Base-by-base conservation (phyloP, 92 coral and sea anemone genomes). In the Phenganax subtilis region DNA sequence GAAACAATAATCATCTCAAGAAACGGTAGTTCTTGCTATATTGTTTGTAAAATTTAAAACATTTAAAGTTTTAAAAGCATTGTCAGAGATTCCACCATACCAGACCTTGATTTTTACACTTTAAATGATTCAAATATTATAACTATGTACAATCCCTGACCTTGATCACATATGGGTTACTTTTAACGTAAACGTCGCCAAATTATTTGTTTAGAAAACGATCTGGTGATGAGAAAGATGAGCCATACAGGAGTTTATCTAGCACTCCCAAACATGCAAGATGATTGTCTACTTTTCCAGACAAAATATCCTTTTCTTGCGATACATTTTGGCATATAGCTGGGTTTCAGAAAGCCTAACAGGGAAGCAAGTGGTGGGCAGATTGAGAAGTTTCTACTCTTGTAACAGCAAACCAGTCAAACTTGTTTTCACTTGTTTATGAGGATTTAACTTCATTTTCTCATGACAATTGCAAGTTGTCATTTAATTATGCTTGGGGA, bases 241-340 rank as follows among this genome's bases (percentile, higher is more conserved):
- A 76, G 8, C 67, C 67, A 25, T 76, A 27, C 31, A 65, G 81
- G 2, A 76, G 81, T 76, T 51, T 76, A 27, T 76, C 81, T 3
- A 76, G 68, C 68, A 76, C 81, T 25, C 81, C 81, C 10, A 76
- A 76, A 62, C 81, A 76, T 57, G 81, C 81, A 56, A 57, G 81
- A 57, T 76, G 60, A 69, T 17, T 11, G 31, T 6, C 14, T 11
- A 10, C 54, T 47, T 7, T 30, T 17, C 71, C 25, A 10, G 25
- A 9, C 27, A 3, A 65, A 65, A 28, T 17, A 65, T 44, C 71
- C 25, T 28, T 65, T 17, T 65, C 27, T 44, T 44, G 47, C 5
- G 47, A 37, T 37, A 37, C 47, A 37, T 37, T 5, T 37, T 37
- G 47, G 47, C 47, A 37, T 37, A 37, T 37, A 37, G 47, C 5